These are phyloP conservation scores for Cydia amplana DNA, from an alignment of 1,140 invertebrate species.

Conservation along the genomic window DNA sequence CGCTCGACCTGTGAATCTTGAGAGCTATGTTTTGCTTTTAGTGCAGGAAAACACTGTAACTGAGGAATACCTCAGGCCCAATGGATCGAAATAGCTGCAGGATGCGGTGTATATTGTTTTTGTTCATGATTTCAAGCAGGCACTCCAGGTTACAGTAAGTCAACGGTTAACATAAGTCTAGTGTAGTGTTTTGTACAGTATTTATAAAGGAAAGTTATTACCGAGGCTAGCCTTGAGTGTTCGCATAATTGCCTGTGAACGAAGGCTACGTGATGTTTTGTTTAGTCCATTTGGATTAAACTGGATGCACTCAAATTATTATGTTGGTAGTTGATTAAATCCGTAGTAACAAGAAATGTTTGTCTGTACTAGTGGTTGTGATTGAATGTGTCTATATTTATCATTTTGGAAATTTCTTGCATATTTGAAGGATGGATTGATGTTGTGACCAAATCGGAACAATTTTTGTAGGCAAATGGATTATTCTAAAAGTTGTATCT, in stretches of 20 bases:
- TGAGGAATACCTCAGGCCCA: neutral
- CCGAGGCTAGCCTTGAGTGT: constrained; percentile 2
- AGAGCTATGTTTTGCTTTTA: neutral
- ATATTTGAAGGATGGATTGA: neutral
- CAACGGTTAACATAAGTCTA: neutral
- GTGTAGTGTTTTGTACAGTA: neutral
- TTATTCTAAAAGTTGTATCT: no score
- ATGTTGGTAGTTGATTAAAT: neutral
- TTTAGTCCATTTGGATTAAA: constrained; percentile 2
- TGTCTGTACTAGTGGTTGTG: neutral
- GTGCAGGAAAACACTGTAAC: neutral
- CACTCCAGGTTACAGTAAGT: neutral
- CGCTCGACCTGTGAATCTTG: neutral
- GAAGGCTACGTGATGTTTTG: neutral
- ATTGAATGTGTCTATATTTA: neutral
- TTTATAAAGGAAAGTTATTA: constrained; percentile 9
- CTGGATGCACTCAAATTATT: neutral
- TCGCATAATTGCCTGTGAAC: constrained; percentile 2
- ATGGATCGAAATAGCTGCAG: constrained; percentile 12
- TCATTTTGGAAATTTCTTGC: neutral
- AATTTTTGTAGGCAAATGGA: neutral
- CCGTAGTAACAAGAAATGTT: neutral
- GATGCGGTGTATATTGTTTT: neutral
- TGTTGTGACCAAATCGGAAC: neutral
- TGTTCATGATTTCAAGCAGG: neutral